phyloP scores from a whole-genome alignment of 1,140 invertebrate species.

The Branchinecta lindahli region DNA sequence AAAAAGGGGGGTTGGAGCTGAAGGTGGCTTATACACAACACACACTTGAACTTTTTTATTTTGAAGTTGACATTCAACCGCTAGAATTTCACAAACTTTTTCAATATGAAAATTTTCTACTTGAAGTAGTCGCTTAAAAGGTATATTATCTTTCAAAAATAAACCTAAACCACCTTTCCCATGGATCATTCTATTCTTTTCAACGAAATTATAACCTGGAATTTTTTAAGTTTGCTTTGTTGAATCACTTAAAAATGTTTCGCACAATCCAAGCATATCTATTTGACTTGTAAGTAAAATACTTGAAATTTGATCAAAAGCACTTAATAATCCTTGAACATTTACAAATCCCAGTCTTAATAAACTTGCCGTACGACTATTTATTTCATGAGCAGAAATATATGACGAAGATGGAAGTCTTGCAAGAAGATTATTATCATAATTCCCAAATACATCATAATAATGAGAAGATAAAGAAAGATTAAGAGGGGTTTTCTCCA shows the following conservation, averaged over 20 bases:
- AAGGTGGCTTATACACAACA: neutral
- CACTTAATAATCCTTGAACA: neutral
- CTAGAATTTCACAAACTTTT: constrained; percentile 2
- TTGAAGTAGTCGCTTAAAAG: neutral
- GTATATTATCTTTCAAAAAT: constrained; percentile 1
- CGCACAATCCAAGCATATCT: neutral
- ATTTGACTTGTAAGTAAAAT: neutral
- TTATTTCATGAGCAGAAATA: constrained; percentile 3
- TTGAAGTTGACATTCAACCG: neutral
- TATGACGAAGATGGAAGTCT: neutral
- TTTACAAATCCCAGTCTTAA: neutral
- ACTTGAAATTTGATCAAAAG: neutral
- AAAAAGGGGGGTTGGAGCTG: neutral
- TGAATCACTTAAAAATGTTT: constrained; percentile 5
- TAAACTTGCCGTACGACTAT: neutral
- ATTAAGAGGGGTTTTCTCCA: too few relatives aligned
- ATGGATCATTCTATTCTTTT: neutral
- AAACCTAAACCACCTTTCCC: neutral
- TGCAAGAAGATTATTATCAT: too few relatives aligned
- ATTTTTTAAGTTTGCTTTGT: neutral
- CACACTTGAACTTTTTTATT: neutral
- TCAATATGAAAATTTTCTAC: neutral
- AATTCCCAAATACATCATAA: too few relatives aligned
- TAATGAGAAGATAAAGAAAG: too few relatives aligned
- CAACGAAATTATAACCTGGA: constrained; percentile 1